Evolutionary conservation across 2,113 vertebrate genomes (phyloP).

Genomic region (Chaetura pelagica): DNA sequence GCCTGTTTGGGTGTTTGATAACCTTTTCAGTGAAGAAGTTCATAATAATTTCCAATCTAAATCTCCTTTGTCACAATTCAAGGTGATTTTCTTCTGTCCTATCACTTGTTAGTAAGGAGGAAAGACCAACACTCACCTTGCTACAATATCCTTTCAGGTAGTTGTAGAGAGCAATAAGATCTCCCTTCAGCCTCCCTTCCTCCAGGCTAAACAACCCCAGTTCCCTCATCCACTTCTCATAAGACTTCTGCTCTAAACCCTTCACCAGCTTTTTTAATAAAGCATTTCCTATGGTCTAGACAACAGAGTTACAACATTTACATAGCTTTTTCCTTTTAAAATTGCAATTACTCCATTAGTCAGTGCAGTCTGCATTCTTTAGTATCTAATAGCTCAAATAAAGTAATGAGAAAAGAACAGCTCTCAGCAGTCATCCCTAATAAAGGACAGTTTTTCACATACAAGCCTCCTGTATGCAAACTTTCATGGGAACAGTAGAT

Average conservation of each 20-base stretch:
- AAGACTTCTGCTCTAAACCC: not conserved
- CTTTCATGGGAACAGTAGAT: not conserved
- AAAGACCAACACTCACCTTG: not conserved
- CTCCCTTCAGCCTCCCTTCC: not conserved
- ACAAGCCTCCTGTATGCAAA: not conserved
- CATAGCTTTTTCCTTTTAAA: not conserved
- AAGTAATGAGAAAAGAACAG: not conserved
- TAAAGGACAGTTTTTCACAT: not conserved
- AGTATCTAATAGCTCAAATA: conserved; percentile 4
- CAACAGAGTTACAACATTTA: not conserved
- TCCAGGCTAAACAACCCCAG: not conserved
- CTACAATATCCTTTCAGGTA: not conserved
- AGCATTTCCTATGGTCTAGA: not conserved
- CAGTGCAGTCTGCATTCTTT: not conserved
- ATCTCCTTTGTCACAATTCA: not conserved
- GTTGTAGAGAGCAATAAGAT: not conserved
- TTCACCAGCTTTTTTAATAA: not conserved
- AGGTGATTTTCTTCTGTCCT: not conserved
- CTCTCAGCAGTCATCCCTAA: not conserved
- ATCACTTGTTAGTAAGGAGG: not conserved
- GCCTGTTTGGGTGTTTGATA: not conserved
- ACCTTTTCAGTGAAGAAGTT: not conserved
- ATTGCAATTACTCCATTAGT: not conserved
- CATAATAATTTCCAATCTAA: not conserved
- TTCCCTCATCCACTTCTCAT: not conserved